A percentile compares a stretch with the other conserved stretches of the same genome.
Conservation (phyloP, 1,140 invertebrate genomes). For the Linepithema humile region DNA sequence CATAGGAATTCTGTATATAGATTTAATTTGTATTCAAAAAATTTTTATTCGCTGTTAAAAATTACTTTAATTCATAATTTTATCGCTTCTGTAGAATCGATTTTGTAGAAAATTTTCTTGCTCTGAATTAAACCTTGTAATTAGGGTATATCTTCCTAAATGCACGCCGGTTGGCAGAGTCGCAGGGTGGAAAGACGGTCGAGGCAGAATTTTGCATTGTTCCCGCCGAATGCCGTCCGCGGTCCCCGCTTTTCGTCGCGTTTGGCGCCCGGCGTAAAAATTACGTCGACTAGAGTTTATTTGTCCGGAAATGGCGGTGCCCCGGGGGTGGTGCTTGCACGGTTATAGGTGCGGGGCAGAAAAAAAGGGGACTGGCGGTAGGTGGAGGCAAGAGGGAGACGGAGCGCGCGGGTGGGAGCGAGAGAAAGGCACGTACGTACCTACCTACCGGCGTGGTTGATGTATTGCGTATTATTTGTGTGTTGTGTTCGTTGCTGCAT, state of each 20-base stretch:
- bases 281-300: constrained; percentile 85
- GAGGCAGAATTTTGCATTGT: constrained; percentile 67
- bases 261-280: constrained; percentile 82
- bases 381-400: constrained; percentile 74
- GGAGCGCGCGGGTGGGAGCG: constrained; percentile 62
- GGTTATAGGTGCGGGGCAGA: constrained; percentile 81
- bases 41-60: neutral
- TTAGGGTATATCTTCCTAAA: neutral
- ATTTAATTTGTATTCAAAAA: neutral
- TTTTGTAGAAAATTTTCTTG: neutral
- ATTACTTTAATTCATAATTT: too few relatives aligned
- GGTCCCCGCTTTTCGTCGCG: constrained; percentile 82
- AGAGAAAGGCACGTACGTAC: constrained; percentile 76
- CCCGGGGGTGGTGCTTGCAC: constrained; percentile 82
- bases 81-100: too few relatives aligned
- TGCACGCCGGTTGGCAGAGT: neutral
- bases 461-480: constrained; percentile 85
- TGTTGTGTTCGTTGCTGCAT: constrained; percentile 84
- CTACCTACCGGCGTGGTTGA: constrained; percentile 80
- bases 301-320: constrained; percentile 84
- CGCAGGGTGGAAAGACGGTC: neutral
- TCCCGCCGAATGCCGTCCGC: constrained; percentile 59
- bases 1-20: neutral
- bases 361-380: constrained; percentile 80
- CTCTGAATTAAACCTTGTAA: neutral